Evolutionary conservation across 2,888 invertebrate genomes (phyloP).

Genomic region (Erebia epiphron): DNA sequence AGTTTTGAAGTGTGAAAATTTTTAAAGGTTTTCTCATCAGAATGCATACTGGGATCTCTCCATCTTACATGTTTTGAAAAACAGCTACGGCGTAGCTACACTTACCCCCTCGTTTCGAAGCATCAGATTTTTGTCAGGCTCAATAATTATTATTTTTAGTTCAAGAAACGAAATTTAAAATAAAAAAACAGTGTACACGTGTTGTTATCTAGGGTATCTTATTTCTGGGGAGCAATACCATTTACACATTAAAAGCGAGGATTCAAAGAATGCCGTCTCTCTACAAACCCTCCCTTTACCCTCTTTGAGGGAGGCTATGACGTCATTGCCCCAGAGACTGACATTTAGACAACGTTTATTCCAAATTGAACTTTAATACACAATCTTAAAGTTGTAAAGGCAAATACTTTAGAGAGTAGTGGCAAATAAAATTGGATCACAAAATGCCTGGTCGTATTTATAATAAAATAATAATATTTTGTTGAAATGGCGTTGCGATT

Average conservation of each 20-base stretch:
- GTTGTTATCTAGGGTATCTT: neutral
- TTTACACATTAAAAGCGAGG: constrained; percentile 27
- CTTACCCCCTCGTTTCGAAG: too few species aligned
- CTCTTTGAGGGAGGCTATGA: constrained; percentile 29
- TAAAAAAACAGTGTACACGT: neutral
- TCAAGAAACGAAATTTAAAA: neutral
- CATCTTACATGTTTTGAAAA: too few species aligned
- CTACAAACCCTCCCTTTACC: constrained; percentile 31
- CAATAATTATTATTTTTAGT: too few species aligned
- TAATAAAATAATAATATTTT: constrained; percentile 23
- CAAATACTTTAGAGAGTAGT: neutral
- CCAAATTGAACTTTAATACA: constrained; percentile 22
- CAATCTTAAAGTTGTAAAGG: neutral
- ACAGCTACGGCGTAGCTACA: too few species aligned
- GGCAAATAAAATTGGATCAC: constrained; percentile 34
- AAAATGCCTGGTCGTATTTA: constrained; percentile 36
- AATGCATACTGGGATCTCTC: too few species aligned
- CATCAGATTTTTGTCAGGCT: too few species aligned
- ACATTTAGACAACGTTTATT: constrained; percentile 34
- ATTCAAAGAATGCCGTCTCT: constrained; percentile 34
- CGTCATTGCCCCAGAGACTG: constrained; percentile 38
- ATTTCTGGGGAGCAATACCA: constrained; percentile 17
- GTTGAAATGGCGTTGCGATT: neutral
- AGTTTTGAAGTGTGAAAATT: too few species aligned
- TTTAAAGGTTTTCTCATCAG: too few species aligned